Evolutionary conservation across 2,797 vertebrate species (phyloP).

Genomic region (Malacoraja senta): DNA sequence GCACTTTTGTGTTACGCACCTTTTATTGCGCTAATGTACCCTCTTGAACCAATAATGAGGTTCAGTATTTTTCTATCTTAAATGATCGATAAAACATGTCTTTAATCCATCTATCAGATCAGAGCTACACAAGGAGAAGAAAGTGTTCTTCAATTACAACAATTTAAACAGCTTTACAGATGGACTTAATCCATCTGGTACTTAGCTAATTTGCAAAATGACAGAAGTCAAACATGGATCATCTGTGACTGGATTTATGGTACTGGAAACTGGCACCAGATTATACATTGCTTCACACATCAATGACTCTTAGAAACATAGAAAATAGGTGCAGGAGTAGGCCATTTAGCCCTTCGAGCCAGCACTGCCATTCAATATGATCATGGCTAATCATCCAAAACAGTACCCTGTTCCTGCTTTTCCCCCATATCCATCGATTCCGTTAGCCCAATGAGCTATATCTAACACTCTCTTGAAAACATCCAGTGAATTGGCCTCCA

Average conservation of each 20-base stretch:
- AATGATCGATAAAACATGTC: neutral
- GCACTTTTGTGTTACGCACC: neutral
- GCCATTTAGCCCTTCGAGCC: no score
- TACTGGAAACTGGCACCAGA: neutral
- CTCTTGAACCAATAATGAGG: neutral
- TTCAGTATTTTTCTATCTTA: constrained; percentile 1
- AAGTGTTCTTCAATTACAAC: neutral
- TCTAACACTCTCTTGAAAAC: no score
- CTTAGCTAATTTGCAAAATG: neutral
- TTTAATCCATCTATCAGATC: neutral
- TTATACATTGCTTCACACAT: neutral
- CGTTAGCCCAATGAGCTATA: no score
- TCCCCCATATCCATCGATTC: no score
- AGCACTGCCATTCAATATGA: no score
- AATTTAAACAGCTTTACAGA: neutral
- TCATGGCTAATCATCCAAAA: no score
- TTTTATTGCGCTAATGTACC: neutral
- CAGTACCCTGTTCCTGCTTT: no score
- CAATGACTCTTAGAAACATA: no score
- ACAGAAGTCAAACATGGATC: neutral
- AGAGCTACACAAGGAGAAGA: no score
- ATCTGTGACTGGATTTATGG: neutral
- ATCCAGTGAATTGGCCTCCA: no score
- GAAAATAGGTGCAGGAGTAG: no score
- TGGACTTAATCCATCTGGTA: neutral